Base-by-base conservation (phyloP, 2,888 invertebrate genomes). In the Torymus tubicola region DNA sequence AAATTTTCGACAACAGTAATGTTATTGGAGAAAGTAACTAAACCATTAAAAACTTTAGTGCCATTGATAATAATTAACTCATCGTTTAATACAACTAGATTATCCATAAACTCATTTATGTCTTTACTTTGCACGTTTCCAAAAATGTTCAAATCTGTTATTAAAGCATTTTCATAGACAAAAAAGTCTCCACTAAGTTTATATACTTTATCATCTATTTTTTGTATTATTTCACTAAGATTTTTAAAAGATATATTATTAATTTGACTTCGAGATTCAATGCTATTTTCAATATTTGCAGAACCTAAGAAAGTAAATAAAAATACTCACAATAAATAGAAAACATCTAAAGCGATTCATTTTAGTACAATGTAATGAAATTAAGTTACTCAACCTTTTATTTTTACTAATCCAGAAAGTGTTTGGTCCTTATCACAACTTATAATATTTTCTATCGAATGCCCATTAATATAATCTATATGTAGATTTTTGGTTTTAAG, bases 371-470 rank as follows among this genome's bases (percentile, higher is more conserved):
- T 42, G 5, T 42, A 42, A 42, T 42, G 42, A 8, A 42, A 42
- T 42, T 42, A 42, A 42, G 5, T 42, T 42, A 42, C 8, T 42
- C 8, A 42, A 42, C 89, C 89, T 53, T 85, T 85, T 18, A 88
- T 83, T 18, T 69, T 72, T 5, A 89, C 58, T 0, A 86, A 84
- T 14, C 88, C 89, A 2, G 76, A 73, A 3, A 89, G 12, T 16
- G 76, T 72, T 60, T 89, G 89, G 60, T 85, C 81, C n/a, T 82
- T 83, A 0, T 71, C 21, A 1, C 86, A 78, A 82, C 86, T 82
- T 12, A 89, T 68, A 60, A 88, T 81, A 57, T 83, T 65, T 8
- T 86, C 81, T 2, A 86, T 64, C 0, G 72, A 78, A 69, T 80
- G 85, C 0, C 83, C 85, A 68, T 89, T 88, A 24, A 89, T 50